Evolutionary conservation across 2,888 invertebrate genomes (phyloP).

Genomic region (Nycteola revayana): DNA sequence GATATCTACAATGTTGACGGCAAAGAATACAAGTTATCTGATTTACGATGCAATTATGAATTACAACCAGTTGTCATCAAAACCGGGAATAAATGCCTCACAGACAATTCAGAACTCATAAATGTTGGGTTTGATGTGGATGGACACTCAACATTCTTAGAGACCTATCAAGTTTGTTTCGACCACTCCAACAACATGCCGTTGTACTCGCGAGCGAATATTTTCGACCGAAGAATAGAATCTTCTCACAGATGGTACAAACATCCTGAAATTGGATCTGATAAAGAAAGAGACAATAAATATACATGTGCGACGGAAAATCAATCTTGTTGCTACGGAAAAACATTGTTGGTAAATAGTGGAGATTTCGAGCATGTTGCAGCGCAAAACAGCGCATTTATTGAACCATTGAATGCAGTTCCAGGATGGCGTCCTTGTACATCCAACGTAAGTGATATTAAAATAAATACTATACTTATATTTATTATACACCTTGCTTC

Average conservation of each 20-base stretch:
- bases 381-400: slow-evolving; percentile 26
- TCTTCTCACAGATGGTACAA: slow-evolving; percentile 13
- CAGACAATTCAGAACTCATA: slow-evolving; percentile 24
- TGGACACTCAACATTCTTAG: slow-evolving; percentile 12
- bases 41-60: slow-evolving; percentile 21
- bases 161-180: slow-evolving; percentile 30
- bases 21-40: slow-evolving; percentile 16
- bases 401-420: slow-evolving; percentile 31
- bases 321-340: slow-evolving; percentile 27
- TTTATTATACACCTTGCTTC: no score
- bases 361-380: slow-evolving; percentile 26
- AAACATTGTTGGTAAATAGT: slow-evolving; percentile 27
- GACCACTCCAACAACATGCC: slow-evolving; percentile 24
- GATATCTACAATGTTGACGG: slow-evolving; percentile 20
- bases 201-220: slow-evolving; percentile 12
- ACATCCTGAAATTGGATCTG: slow-evolving; percentile 10
- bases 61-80: slow-evolving; percentile 14
- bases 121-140: slow-evolving; percentile 25
- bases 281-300: slow-evolving; percentile 2
- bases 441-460: no score
- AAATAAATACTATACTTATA: no score
- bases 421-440: not conserved
- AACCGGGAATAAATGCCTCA: slow-evolving; percentile 17
- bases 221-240: slow-evolving; percentile 2
- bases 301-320: slow-evolving; percentile 16